These are phyloP conservation scores for Rhizomys pruinosus DNA, from an alignment of 2,113 vertebrate genomes.

Conservation along the genomic window DNA sequence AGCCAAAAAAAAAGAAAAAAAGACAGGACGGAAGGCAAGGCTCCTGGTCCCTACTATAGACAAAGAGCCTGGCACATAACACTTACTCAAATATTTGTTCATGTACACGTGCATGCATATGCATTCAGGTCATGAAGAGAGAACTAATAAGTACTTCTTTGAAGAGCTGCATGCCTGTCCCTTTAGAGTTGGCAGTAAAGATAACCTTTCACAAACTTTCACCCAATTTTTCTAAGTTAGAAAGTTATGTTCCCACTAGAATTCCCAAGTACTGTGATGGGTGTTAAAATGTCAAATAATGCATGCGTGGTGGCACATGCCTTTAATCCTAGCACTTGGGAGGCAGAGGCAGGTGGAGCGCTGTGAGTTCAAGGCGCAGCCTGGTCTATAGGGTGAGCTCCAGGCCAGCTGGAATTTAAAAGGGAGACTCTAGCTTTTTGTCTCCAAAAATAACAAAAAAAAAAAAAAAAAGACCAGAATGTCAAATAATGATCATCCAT, in stretches of 20 bases:
- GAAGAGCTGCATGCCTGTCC: not conserved
- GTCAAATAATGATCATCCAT: not conserved
- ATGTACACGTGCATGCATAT: not conserved
- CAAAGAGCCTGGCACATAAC: not conserved
- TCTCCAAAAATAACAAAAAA: too few species aligned
- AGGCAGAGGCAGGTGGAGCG: too few species aligned
- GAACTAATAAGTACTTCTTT: not conserved
- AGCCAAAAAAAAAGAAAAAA: too few species aligned
- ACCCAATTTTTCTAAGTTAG: not conserved
- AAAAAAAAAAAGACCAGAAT: too few species aligned
- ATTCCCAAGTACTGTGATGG: not conserved
- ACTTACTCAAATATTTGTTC: not conserved
- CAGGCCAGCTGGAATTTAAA: too few species aligned
- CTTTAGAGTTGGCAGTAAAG: not conserved
- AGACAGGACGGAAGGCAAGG: too few species aligned
- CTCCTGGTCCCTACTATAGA: not conserved
- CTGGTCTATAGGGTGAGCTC: too few species aligned
- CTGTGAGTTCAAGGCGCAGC: too few species aligned
- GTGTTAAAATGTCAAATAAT: too few species aligned
- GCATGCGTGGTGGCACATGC: too few species aligned
- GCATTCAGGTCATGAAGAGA: not conserved
- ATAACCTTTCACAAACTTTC: not conserved
- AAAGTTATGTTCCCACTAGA: slow-evolving; percentile 1
- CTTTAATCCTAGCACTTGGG: too few species aligned
- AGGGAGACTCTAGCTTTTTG: too few species aligned